Evolutionary conservation across 2,888 invertebrate genomes (phyloP).

Genomic region (Acronicta psi): DNA sequence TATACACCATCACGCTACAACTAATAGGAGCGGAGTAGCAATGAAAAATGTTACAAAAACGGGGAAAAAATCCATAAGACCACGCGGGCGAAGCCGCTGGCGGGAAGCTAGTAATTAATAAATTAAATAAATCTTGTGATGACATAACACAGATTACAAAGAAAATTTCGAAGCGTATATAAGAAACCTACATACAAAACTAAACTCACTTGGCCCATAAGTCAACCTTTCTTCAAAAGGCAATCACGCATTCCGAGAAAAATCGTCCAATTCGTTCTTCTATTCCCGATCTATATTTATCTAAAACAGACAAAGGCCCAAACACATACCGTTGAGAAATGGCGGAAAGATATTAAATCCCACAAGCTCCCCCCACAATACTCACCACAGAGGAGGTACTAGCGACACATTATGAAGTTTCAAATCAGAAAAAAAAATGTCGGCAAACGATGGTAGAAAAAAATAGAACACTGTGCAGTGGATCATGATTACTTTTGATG

Average conservation of each 20-base stretch:
- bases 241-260: not conserved
- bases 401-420: conserved; percentile 45
- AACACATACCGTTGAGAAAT: conserved; percentile 24
- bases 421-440: conserved; percentile 47
- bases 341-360: conserved; percentile 49
- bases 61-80: too few relatives aligned
- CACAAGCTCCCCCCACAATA: conserved; percentile 19
- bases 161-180: too few relatives aligned
- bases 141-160: too few relatives aligned
- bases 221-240: not conserved
- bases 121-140: too few relatives aligned
- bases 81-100: too few relatives aligned
- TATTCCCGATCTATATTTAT: conserved; percentile 18
- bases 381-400: conserved; percentile 30
- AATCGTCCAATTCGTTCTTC: conserved; percentile 6
- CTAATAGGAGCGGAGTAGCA: too few relatives aligned
- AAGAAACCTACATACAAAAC: too few relatives aligned
- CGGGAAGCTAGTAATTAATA: too few relatives aligned
- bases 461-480: conserved; percentile 16
- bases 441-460: conserved; percentile 2
- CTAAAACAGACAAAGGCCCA: conserved; percentile 16
- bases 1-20: too few relatives aligned
- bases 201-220: not conserved
- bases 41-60: too few relatives aligned
- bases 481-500: conserved; percentile 33